A percentile compares a stretch with the other conserved stretches of the same genome.
Conservation (phyloP, 2,888 invertebrate genomes). For the Metallyticus violacea region DNA sequence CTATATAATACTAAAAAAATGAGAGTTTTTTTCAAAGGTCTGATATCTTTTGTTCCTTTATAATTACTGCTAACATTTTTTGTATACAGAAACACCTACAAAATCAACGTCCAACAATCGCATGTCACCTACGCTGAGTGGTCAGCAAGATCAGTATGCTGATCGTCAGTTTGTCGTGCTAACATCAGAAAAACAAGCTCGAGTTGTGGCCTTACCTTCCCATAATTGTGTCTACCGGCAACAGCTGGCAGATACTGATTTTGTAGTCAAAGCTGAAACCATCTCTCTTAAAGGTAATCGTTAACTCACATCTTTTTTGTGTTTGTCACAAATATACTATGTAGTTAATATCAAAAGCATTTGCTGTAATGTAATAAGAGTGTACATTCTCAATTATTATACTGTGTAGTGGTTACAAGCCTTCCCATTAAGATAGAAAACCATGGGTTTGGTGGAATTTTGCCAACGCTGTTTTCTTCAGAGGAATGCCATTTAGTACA, state of each 20-base stretch:
- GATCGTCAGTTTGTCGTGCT: conserved; percentile 92
- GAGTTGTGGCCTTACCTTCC: conserved; percentile 90
- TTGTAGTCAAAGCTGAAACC: conserved; percentile 92
- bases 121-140: conserved; percentile 70
- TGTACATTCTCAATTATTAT: no score
- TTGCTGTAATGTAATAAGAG: no score
- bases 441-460: no score
- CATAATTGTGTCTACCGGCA: conserved; percentile 93
- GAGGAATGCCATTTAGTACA: no score
- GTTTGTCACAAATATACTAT: no score
- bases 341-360: no score
- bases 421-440: no score
- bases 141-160: conserved; percentile 48
- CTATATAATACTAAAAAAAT: background rate
- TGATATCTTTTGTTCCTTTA: background rate
- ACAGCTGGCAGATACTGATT: conserved; percentile 88
- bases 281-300: conserved; percentile 84
- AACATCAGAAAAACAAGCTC: conserved; percentile 91
- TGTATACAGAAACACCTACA: conserved; percentile 42
- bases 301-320: no score
- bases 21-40: background rate
- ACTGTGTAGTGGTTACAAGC: no score
- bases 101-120: conserved; percentile 54
- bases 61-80: background rate
- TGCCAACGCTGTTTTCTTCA: no score